Evolutionary conservation across 2,113 vertebrate genomes (phyloP).

Genomic region (Tauraco erythrolophus): DNA sequence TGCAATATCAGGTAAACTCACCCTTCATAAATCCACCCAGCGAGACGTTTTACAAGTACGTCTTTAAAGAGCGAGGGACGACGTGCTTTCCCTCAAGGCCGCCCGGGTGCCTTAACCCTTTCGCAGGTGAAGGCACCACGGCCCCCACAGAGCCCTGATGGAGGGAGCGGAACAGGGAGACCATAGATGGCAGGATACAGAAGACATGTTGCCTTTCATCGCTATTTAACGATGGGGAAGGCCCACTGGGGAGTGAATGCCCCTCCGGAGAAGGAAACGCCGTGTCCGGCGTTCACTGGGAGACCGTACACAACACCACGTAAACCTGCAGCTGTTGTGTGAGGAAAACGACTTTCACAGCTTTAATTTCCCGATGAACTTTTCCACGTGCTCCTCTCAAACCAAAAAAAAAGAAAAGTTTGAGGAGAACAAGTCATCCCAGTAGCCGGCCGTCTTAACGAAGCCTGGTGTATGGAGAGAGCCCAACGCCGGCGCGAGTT

Average conservation of each 20-base stretch:
- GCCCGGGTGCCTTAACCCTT: constrained; percentile 54
- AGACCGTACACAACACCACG: neutral
- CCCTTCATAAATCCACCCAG: constrained; percentile 49
- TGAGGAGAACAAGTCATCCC: neutral
- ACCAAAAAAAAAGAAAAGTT: neutral
- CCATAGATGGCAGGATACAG: neutral
- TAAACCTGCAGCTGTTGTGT: constrained; percentile 4
- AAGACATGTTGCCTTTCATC: neutral
- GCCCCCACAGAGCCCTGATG: neutral
- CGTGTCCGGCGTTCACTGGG: neutral
- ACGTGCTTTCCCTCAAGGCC: neutral
- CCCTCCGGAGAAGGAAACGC: constrained; percentile 30
- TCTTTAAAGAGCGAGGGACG: constrained; percentile 21
- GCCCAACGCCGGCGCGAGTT: neutral
- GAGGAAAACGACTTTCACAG: constrained; percentile 5
- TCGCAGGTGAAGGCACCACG: neutral
- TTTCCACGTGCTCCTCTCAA: constrained; percentile 19
- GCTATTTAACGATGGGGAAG: constrained; percentile 25
- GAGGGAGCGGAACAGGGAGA: neutral
- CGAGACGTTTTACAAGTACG: constrained; percentile 2
- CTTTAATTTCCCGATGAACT: constrained; percentile 27
- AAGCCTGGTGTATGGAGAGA: neutral
- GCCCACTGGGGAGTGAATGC: neutral
- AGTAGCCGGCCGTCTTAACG: neutral
- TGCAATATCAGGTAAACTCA: constrained; percentile 72